phyloP scores from a whole-genome alignment of 1,140 invertebrate species.

The Danaus plexippus region DNA sequence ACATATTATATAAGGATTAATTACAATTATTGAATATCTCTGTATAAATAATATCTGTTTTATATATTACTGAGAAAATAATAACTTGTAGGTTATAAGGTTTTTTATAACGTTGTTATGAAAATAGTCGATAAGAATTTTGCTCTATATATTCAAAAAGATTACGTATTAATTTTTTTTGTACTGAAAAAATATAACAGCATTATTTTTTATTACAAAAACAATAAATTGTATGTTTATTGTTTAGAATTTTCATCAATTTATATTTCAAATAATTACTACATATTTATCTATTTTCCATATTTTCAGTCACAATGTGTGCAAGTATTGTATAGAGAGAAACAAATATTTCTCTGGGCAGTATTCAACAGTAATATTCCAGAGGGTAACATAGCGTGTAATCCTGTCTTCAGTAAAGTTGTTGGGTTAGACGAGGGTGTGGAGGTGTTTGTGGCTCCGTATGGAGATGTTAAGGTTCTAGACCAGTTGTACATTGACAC shows the following conservation, averaged over 20 bases:
- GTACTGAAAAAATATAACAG: background rate
- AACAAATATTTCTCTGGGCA: constrained; percentile 52
- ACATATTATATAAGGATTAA: background rate
- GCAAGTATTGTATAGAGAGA: constrained; percentile 52
- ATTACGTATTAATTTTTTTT: background rate
- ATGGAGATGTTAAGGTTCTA: constrained; percentile 46
- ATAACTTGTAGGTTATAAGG: no score
- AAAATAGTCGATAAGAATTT: no score
- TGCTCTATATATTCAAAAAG: no score
- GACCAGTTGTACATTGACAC: constrained; percentile 56
- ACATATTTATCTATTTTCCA: background rate
- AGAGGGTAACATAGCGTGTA: constrained; percentile 55
- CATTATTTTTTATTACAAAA: background rate
- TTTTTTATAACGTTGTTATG: no score
- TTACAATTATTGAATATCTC: no score
- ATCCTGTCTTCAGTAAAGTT: constrained; percentile 47
- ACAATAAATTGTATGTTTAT: background rate
- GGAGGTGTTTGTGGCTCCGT: constrained; percentile 58
- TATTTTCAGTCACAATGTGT: constrained; percentile 50
- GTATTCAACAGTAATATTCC: constrained; percentile 47
- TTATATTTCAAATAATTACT: no score
- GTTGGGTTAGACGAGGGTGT: constrained; percentile 49
- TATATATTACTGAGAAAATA: no score
- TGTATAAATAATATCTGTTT: no score
- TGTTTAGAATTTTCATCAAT: constrained; percentile 1